Evolutionary conservation across 2,888 invertebrate genomes (phyloP), one percentile per base, ranked within the genome.

Genomic region (Drosophila cognata): DNA sequence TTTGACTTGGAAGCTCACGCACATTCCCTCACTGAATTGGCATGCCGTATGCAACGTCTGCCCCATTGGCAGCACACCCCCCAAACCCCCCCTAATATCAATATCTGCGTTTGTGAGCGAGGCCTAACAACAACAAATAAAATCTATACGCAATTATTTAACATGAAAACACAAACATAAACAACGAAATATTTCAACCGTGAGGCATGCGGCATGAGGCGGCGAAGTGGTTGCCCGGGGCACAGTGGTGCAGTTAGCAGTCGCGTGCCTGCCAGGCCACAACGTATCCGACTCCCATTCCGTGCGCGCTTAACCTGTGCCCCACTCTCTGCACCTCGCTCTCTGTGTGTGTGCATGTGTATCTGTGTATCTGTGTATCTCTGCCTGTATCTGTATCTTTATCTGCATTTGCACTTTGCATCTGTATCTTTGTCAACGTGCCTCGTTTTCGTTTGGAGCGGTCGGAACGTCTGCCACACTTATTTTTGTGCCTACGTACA

Each of bases 111-210:
- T 70, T 50, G 65, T 61, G 57, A 53, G 62, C 43, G 51, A 36
- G 63, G 70, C 67, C 63, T 74, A 81, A 64, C 61, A 73, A 72
- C 78, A 60, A 68, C 82, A 82, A 88, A 86, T 78, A 90, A 88
- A 85, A 77, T 78, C 62, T 73, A 74, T 90, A 90, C 86, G 90
- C 86, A 87, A 85, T 90, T 86, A 88, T 90, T 90, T 79, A 90
- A 88, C 88, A 88, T 61, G 69, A 88, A 77, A 85, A 76, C 72
- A 73, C 69, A 81, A 71, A 82, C 73, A 74, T 50, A 50, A 38
- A 80, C 60, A 71, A 68, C 79, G 64, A 35, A 58, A 58, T 62
- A 65, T 28, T 41, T 43, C 62, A 65, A 71, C 62, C 67, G 57
- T 74, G 77, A 62, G 69, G 66, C 60, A 63, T 43, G 56, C 55